Base-by-base conservation (phyloP, 2,113 vertebrate genomes). In the Spea multiplicata region DNA sequence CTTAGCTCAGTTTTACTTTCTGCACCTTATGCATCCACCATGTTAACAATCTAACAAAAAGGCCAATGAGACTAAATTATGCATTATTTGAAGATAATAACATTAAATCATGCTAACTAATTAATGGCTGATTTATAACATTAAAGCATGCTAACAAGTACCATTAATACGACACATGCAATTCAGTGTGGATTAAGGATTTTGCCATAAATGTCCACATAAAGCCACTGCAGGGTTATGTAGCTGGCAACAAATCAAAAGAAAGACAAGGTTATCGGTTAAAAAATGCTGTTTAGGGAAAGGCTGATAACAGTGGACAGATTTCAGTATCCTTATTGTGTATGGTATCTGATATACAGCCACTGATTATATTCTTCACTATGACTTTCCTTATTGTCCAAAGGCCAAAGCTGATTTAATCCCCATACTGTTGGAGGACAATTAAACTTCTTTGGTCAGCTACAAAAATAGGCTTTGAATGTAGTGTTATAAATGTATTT, bases 171-270 rank as follows among this genome's bases (percentile, higher is more conserved):
- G 45, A 81, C 61, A 66, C 48, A 48, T 5, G 30, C 48, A 44
- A 66, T 71, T 70, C 81, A 76, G 17, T 49, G 44, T 5, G 70
- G 81, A 5, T 74, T 78, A 50, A 53, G 76, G 17, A 44, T 81
- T 30, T 81, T 71, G 50, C 67, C 4, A 0, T 82, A 73, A 68
- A 74, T 44, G 17, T 81, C 77, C 77, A 44, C n/a, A 67, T 30
- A 8, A 80, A 81, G 50, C 46, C 49, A 78, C 48, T 0, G 0
- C 14, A 76, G 55, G 82, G 75, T 66, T 76, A 82, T 62, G 0
- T 0, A 77, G 64, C 82, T 78, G 76, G 82, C 83, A 81, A 75
- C 49, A 44, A 83, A 83, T 80, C 79, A 84, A 81, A 84, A 82
- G 49, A 17, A 45, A 65, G 71, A 80, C 73, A 81, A 78, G 62